Percentiles rank a stretch among this genome's conserved stretches.
Conservation (phyloP, 2,113 vertebrate genomes). For the Trichomycterus rosablanca region DNA sequence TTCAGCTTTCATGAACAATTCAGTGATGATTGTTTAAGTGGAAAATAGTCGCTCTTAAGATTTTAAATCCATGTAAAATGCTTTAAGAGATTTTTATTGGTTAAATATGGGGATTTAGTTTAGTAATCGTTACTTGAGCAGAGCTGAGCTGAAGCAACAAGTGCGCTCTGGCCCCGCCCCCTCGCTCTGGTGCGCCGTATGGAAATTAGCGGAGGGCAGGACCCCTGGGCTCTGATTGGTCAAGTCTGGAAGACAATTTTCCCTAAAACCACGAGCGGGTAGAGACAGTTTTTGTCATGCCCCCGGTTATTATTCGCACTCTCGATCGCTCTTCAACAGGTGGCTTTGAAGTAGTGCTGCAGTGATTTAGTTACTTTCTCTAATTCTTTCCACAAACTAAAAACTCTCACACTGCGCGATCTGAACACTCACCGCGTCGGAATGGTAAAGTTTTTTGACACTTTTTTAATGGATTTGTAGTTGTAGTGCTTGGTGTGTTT, state of each 20-base stretch:
- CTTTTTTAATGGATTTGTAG: not conserved
- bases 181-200: constrained; percentile 51
- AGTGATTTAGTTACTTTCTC: constrained; percentile 16
- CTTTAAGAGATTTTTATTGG: no score
- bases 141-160: constrained; percentile 52
- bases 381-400: no score
- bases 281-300: constrained; percentile 45
- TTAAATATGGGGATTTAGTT: no score
- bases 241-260: constrained; percentile 44
- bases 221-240: constrained; percentile 59
- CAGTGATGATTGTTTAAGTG: no score
- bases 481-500: constrained; percentile 6
- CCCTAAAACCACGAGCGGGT: constrained; percentile 47
- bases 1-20: no score
- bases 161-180: constrained; percentile 49
- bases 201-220: constrained; percentile 53
- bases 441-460: constrained; percentile 21
- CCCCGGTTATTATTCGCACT: constrained; percentile 45
- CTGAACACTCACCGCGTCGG: not conserved
- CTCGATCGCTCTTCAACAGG: constrained; percentile 55
- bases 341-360: constrained; percentile 40
- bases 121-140: not conserved
- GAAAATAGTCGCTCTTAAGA: no score
- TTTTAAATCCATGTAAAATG: no score
- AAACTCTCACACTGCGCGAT: not conserved